These are phyloP conservation scores for Rhabdornis inornatus DNA, from an alignment of 2,113 vertebrate genomes.

Conservation along the genomic window DNA sequence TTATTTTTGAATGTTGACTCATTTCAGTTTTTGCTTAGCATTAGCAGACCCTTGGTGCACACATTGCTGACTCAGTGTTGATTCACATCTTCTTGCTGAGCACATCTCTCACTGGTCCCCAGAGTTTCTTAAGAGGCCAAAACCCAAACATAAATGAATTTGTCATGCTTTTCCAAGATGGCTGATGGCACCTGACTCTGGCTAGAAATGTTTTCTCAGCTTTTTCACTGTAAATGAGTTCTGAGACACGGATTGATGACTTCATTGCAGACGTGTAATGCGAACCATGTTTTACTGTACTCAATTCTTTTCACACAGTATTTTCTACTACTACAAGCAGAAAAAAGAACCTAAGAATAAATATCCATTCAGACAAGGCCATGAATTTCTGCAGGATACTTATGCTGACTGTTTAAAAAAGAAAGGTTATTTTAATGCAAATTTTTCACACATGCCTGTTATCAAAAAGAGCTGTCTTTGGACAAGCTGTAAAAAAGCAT, in stretches of 20 bases:
- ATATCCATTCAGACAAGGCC: not conserved
- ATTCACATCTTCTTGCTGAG: constrained; percentile 49
- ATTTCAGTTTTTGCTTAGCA: constrained; percentile 18
- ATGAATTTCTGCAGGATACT: not conserved
- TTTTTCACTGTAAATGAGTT: constrained; percentile 56
- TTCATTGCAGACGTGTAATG: constrained; percentile 59
- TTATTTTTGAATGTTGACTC: not conserved
- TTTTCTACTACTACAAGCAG: constrained; percentile 10
- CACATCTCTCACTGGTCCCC: not conserved
- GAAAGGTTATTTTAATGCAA: constrained; percentile 27
- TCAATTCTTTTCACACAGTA: constrained; percentile 9
- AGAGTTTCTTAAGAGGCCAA: constrained; percentile 37
- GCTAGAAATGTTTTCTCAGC: constrained; percentile 58
- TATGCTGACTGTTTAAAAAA: not conserved
- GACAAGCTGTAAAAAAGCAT: constrained; percentile 38
- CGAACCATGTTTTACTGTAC: constrained; percentile 54
- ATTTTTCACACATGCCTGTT: constrained; percentile 43
- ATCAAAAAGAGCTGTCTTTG: constrained; percentile 38
- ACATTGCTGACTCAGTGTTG: constrained; percentile 44
- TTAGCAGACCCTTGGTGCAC: not conserved
- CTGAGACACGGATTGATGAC: constrained; percentile 52
- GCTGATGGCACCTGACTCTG: constrained; percentile 45
- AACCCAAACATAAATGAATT: constrained; percentile 41
- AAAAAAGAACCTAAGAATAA: constrained; percentile 20
- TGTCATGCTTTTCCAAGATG: constrained; percentile 48